Evolutionary conservation across 2,888 invertebrate genomes (phyloP).

Genomic region (Netelia fuscicornis): DNA sequence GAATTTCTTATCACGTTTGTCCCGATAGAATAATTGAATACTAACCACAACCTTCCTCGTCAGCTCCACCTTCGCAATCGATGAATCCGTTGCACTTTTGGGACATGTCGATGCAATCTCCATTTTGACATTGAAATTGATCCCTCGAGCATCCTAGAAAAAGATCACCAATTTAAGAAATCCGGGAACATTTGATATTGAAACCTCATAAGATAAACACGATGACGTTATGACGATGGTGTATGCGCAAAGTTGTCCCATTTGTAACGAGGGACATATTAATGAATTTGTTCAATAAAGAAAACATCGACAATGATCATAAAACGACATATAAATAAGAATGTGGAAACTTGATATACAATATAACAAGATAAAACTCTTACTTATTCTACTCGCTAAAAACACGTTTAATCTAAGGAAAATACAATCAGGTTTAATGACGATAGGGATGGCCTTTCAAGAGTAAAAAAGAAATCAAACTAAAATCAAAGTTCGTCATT

Average conservation of each 20-base stretch:
- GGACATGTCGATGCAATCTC: constrained; percentile 86
- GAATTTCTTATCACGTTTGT: neutral
- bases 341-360: constrained; percentile 46
- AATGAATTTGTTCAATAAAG: constrained; percentile 21
- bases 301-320: constrained; percentile 59
- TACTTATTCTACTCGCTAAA: constrained; percentile 46
- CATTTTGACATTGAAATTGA: constrained; percentile 90
- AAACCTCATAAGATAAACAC: constrained; percentile 14
- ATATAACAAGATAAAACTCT: constrained; percentile 43
- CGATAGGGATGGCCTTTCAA: constrained; percentile 24
- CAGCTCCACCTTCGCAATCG: constrained; percentile 85
- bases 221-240: constrained; percentile 25
- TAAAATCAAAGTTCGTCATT: constrained; percentile 21
- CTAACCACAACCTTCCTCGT: constrained; percentile 82
- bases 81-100: constrained; percentile 85
- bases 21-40: constrained; percentile 24
- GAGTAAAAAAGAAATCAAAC: constrained; percentile 5
- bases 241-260: constrained; percentile 24
- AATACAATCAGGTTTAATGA: constrained; percentile 46
- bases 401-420: constrained; percentile 55
- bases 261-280: constrained; percentile 30
- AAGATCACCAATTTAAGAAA: constrained; percentile 43
- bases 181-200: neutral
- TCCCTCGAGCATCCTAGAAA: constrained; percentile 87
- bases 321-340: constrained; percentile 57